phyloP scores from a whole-genome alignment of 2,888 invertebrate species.

The Cataglyphis rosenhaueri region DNA sequence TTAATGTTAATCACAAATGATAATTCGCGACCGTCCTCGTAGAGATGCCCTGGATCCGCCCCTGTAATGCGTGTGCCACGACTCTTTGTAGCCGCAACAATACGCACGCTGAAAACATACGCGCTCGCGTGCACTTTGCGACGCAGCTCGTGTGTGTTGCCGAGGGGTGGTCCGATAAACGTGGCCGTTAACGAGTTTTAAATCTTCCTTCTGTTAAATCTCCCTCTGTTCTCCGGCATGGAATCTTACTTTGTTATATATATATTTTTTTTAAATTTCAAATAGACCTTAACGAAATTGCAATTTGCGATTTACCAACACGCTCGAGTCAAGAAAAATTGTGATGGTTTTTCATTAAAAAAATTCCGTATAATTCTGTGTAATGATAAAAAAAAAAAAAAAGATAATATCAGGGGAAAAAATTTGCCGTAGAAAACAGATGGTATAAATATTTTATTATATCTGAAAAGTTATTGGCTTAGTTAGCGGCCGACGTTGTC shows the following conservation, averaged over 20 bases:
- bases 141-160: conserved; percentile 46
- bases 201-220: conserved; percentile 37
- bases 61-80: conserved; percentile 50
- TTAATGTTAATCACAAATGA: conserved; percentile 15
- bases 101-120: conserved; percentile 59
- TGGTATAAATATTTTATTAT: conserved; percentile 31
- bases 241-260: no score
- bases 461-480: conserved; percentile 47
- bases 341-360: neutral
- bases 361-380: neutral
- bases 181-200: conserved; percentile 72
- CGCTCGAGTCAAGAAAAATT: neutral
- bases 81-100: conserved; percentile 63
- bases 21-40: conserved; percentile 8
- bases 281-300: neutral
- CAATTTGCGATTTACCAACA: neutral
- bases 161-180: conserved; percentile 71
- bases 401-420: neutral
- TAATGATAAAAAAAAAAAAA: neutral
- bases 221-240: neutral
- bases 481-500: conserved; percentile 46
- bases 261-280: neutral
- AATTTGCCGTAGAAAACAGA: neutral
- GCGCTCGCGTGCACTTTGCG: conserved; percentile 62
- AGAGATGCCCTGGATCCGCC: conserved; percentile 23